A percentile compares a stretch with the other conserved stretches of the same genome.
phyloP scores from a whole-genome alignment of 2,888 invertebrate genomes.

The Agrotis puta region DNA sequence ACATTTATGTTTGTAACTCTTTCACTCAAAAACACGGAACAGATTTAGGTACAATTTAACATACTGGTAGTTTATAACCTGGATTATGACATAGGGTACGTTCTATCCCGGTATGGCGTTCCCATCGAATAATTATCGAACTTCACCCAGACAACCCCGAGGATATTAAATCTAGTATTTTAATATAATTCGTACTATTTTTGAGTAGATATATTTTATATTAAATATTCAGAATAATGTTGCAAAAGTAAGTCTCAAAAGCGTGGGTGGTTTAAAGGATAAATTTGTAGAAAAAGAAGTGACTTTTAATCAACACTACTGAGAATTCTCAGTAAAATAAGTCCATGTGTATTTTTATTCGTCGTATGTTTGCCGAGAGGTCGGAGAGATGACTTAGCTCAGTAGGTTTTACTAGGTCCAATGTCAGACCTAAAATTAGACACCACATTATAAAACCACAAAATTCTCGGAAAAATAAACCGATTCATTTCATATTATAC shows the following conservation, averaged over 20 bases:
- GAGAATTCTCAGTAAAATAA: slow-evolving; percentile 2
- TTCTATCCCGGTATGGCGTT: too few relatives aligned
- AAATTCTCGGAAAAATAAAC: slow-evolving; percentile 12
- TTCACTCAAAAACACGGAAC: too few relatives aligned
- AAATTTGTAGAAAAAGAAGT: slow-evolving; percentile 20
- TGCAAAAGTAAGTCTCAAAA: background rate
- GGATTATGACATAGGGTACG: too few relatives aligned
- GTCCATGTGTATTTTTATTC: slow-evolving; percentile 9
- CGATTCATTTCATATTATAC: too few relatives aligned
- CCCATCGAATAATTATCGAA: too few relatives aligned
- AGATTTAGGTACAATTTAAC: too few relatives aligned
- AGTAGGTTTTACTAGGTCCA: background rate
- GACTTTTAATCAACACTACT: slow-evolving; percentile 6
- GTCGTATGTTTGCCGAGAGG: background rate
- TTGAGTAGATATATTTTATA: too few relatives aligned
- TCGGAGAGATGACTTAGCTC: background rate
- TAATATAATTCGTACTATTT: too few relatives aligned
- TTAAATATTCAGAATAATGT: background rate
- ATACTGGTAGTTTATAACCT: too few relatives aligned
- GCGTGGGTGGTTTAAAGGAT: slow-evolving; percentile 2
- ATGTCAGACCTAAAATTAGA: slow-evolving; percentile 35
- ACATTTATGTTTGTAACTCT: too few relatives aligned
- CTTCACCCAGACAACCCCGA: too few relatives aligned
- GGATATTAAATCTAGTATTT: too few relatives aligned
- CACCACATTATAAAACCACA: background rate